Conservation (phyloP, 2,888 invertebrate genomes). For the Sceliomorpha sp. region DNA sequence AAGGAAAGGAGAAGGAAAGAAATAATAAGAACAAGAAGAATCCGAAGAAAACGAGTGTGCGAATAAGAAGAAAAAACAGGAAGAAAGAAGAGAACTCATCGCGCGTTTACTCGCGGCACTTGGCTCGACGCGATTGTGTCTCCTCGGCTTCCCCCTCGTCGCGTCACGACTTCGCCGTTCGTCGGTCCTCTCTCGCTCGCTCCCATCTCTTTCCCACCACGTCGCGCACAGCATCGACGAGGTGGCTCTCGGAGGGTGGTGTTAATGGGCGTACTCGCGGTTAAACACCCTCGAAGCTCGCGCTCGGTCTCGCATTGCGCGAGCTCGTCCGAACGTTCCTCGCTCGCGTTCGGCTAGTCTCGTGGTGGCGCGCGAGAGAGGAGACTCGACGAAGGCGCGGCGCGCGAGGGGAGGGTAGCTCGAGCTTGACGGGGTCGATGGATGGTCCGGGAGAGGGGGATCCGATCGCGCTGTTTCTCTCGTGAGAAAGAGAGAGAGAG, state of each 20-base stretch:
- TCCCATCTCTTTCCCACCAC: constrained; percentile 6
- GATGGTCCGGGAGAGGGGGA: constrained; percentile 30
- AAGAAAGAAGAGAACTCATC: constrained; percentile 29
- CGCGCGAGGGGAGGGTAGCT: constrained; percentile 28
- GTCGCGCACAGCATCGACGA: no score
- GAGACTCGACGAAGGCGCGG: constrained; percentile 39
- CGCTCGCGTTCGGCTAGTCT: not conserved
- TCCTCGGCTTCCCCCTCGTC: no score
- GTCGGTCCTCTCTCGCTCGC: constrained; percentile 25
- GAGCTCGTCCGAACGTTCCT: constrained; percentile 17
- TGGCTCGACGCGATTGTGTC: constrained; percentile 10
- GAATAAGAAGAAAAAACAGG: no score
- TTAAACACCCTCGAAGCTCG: constrained; percentile 75
- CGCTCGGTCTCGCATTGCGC: constrained; percentile 22
- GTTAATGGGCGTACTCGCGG: constrained; percentile 80
- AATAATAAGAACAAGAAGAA: no score
- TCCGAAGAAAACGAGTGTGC: no score
- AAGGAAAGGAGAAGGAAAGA: no score
- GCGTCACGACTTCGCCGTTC: no score
- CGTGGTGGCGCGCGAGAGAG: constrained; percentile 6
- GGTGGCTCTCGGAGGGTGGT: constrained; percentile 67
- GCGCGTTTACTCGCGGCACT: constrained; percentile 31
- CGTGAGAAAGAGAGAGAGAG: no score
- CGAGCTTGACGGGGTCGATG: constrained; percentile 14
- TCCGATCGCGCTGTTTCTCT: constrained; percentile 22